A percentile compares a stretch with the other conserved stretches of the same genome.
Conservation (phyloP, 1,140 invertebrate genomes). For the Brachionus calyciflorus region DNA sequence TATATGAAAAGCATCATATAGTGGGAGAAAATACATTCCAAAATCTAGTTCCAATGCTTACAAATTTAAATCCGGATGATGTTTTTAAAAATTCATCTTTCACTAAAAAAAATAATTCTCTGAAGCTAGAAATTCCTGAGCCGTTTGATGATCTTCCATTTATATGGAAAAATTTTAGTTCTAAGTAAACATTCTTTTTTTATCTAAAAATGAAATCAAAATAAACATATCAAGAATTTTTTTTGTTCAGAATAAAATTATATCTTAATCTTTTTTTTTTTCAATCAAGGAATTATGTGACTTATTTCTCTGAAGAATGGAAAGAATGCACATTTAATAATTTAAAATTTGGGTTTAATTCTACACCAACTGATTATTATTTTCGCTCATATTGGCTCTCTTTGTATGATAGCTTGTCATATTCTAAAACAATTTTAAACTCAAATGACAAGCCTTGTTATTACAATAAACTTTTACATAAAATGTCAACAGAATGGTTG, state of each 20-base stretch:
- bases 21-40: constrained; percentile 39
- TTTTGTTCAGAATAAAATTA: too few relatives aligned
- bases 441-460: constrained; percentile 43
- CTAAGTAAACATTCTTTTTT: constrained; percentile 6
- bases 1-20: constrained; percentile 11
- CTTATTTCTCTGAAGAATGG: constrained; percentile 43
- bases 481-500: constrained; percentile 27
- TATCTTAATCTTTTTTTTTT: too few relatives aligned
- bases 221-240: too few relatives aligned
- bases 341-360: constrained; percentile 49
- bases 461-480: constrained; percentile 29
- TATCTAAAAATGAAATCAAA: not conserved
- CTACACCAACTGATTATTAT: constrained; percentile 52
- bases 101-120: not conserved
- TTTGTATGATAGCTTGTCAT: constrained; percentile 47
- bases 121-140: not conserved
- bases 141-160: constrained; percentile 36
- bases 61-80: not conserved
- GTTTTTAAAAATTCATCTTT: not conserved
- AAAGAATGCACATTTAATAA: constrained; percentile 50
- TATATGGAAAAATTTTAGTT: constrained; percentile 26
- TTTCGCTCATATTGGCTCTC: constrained; percentile 51
- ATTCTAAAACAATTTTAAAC: not conserved
- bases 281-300: not conserved
- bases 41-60: constrained; percentile 42